These are phyloP conservation scores for Jordanella pulchra DNA, from an alignment of 2,797 vertebrate genomes.

Conservation along the genomic window DNA sequence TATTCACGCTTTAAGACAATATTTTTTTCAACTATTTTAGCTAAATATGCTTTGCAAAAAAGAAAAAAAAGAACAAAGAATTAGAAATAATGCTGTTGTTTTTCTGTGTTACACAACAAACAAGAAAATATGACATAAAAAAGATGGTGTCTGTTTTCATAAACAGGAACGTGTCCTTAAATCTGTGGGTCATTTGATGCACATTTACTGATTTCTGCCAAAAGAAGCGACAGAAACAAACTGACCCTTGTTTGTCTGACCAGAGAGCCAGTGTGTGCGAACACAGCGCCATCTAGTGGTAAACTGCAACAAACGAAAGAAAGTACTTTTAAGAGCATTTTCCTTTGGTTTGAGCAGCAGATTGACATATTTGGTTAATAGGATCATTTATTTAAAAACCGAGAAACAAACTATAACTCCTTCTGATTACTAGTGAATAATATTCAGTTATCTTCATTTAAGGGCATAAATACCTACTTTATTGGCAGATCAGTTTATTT, in stretches of 20 bases:
- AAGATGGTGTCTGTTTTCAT: neutral
- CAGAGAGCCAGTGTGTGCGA: neutral
- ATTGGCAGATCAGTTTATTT: too few species aligned
- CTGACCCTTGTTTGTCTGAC: slow-evolving; percentile 13
- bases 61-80: neutral
- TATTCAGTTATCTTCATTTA: too few species aligned
- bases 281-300: slow-evolving; percentile 67
- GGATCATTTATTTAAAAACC: too few species aligned
- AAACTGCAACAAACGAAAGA: neutral
- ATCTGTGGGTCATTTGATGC: neutral
- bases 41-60: neutral
- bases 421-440: too few species aligned
- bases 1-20: too few species aligned
- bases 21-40: too few species aligned
- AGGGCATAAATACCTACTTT: too few species aligned
- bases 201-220: neutral
- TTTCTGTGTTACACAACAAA: neutral
- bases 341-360: too few species aligned
- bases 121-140: neutral
- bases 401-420: too few species aligned
- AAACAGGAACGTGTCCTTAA: neutral
- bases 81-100: too few species aligned
- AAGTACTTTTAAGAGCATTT: too few species aligned
- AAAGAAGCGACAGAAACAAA: slow-evolving; percentile 18
- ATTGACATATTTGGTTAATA: too few species aligned